These are phyloP conservation scores for Hydriomena furcata DNA, from an alignment of 2,888 invertebrate species.

Conservation along the genomic window DNA sequence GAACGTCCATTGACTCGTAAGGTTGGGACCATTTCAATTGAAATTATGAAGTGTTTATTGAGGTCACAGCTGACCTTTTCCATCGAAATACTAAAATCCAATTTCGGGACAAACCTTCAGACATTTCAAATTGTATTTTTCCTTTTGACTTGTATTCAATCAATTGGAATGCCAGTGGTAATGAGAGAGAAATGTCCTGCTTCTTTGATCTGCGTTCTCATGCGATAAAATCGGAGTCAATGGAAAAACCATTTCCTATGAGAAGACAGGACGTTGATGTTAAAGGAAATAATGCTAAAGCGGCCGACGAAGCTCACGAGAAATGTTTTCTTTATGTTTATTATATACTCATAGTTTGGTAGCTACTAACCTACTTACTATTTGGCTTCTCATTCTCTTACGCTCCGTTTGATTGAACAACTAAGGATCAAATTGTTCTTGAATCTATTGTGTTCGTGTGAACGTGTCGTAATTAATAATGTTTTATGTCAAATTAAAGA, in stretches of 20 bases:
- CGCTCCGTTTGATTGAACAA: too few relatives aligned
- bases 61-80: conserved; percentile 24
- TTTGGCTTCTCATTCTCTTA: too few relatives aligned
- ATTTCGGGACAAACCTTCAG: conserved; percentile 33
- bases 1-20: conserved; percentile 12
- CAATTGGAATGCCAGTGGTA: conserved; percentile 52
- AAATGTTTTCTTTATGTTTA: neutral
- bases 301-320: neutral
- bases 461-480: too few relatives aligned
- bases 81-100: conserved; percentile 32
- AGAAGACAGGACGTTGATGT: conserved; percentile 3
- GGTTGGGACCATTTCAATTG: conserved; percentile 19
- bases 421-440: too few relatives aligned
- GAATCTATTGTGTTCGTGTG: too few relatives aligned
- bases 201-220: conserved; percentile 40
- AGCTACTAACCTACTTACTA: too few relatives aligned
- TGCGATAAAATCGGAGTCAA: conserved; percentile 40
- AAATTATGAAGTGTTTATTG: conserved; percentile 29
- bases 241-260: conserved; percentile 45
- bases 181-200: conserved; percentile 45
- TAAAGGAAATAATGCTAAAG: neutral
- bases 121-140: conserved; percentile 46
- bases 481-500: too few relatives aligned
- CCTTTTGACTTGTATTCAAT: conserved; percentile 50
- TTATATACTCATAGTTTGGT: neutral